Percentiles rank a stretch among this genome's conserved stretches.
Evolutionary conservation across 2,888 invertebrate genomes (phyloP).

Genomic region (Tenthredo notha): DNA sequence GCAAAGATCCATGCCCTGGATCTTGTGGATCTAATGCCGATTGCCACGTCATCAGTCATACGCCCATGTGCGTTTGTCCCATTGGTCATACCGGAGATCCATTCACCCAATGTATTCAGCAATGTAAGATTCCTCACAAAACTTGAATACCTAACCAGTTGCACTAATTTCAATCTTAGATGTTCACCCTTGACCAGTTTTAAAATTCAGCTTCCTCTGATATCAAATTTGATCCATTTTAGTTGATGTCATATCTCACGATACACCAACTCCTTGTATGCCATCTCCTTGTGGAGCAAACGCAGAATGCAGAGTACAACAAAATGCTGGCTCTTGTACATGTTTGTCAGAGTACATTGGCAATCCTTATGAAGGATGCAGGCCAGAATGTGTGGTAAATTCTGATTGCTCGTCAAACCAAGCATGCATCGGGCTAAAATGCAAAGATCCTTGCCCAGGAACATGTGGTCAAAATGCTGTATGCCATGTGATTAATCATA

Average conservation of each 20-base stretch:
- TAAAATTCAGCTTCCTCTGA: not conserved
- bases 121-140: slow-evolving; percentile 61
- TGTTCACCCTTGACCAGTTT: not conserved
- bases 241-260: slow-evolving; percentile 53
- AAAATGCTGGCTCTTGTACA: slow-evolving; percentile 87
- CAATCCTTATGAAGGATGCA: slow-evolving; percentile 86
- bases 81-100: slow-evolving; percentile 86
- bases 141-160: not conserved
- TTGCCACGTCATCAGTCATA: slow-evolving; percentile 79
- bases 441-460: slow-evolving; percentile 87
- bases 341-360: slow-evolving; percentile 87
- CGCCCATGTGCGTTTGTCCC: slow-evolving; percentile 81
- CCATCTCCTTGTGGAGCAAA: slow-evolving; percentile 89
- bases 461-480: slow-evolving; percentile 83
- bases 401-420: slow-evolving; percentile 87
- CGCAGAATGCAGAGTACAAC: slow-evolving; percentile 85
- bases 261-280: slow-evolving; percentile 81
- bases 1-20: slow-evolving; percentile 87
- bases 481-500: slow-evolving; percentile 79
- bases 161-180: not conserved
- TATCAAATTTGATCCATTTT: slow-evolving; percentile 9
- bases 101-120: slow-evolving; percentile 82
- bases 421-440: slow-evolving; percentile 89
- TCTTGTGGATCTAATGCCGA: slow-evolving; percentile 86
- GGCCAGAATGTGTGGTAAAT: slow-evolving; percentile 89